Evolutionary conservation across 2,888 invertebrate species (phyloP).

Genomic region (Aproaerema taeniolella): DNA sequence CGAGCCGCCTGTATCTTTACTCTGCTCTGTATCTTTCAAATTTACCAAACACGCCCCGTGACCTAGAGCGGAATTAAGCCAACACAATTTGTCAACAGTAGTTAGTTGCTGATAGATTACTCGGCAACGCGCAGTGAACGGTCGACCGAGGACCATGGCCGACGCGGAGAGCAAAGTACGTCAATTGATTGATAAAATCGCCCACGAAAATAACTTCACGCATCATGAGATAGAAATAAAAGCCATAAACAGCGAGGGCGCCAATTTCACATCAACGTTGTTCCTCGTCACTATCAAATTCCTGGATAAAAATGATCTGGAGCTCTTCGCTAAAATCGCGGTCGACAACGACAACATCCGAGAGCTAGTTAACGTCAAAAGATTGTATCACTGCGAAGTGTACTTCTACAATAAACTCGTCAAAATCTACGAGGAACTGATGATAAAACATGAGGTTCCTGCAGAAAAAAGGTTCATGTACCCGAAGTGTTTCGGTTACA

Average conservation of each 20-base stretch:
- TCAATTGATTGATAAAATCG: slow-evolving; percentile 28
- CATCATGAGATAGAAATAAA: slow-evolving; percentile 24
- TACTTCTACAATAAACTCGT: slow-evolving; percentile 29
- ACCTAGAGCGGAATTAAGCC: too few species aligned
- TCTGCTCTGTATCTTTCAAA: too few species aligned
- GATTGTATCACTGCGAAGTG: slow-evolving; percentile 27
- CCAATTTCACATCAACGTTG: slow-evolving; percentile 39
- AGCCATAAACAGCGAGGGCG: slow-evolving; percentile 36
- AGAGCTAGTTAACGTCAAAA: slow-evolving; percentile 20
- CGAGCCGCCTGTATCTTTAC: too few species aligned
- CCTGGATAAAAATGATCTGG: slow-evolving; percentile 22
- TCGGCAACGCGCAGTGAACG: slow-evolving; percentile 13
- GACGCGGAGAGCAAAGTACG: slow-evolving; percentile 31
- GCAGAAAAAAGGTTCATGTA: slow-evolving; percentile 26
- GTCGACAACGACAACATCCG: slow-evolving; percentile 29
- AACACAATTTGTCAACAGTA: too few species aligned
- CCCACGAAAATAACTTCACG: slow-evolving; percentile 24
- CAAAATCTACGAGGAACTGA: slow-evolving; percentile 25
- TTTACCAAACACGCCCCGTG: too few species aligned
- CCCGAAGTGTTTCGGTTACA: slow-evolving; percentile 34
- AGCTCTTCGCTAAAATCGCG: slow-evolving; percentile 44
- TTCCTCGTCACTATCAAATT: slow-evolving; percentile 27
- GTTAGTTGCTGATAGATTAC: too few species aligned
- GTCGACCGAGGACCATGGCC: slow-evolving; percentile 24
- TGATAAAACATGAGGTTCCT: slow-evolving; percentile 21